Evolutionary conservation across 2,888 invertebrate genomes (phyloP), one percentile per base, ranked within the genome.

Genomic region (Rapana venosa): DNA sequence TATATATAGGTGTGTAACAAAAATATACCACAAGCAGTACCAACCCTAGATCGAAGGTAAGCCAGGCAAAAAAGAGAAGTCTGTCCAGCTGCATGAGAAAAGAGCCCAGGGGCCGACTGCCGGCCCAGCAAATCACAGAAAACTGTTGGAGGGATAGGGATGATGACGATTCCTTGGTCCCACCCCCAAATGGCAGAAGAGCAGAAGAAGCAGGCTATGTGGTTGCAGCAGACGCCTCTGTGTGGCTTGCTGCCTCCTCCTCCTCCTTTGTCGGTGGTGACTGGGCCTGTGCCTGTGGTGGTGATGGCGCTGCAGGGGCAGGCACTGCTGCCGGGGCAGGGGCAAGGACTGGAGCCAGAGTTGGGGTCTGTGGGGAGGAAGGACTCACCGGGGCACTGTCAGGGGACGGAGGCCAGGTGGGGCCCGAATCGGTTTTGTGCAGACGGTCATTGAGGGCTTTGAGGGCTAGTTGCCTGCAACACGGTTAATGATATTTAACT

Each of bases 391-490:
- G 90, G 0, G 93, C 93, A 47, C 94, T 94, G 70, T 95, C 96
- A 35, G 95, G 95, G 92, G 96, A 92, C 20, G 94, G 93, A 0
- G 96, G 96, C 96, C 96, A 96, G 83, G 90, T 93, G 1, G 94
- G 92, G 26, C 92, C 90, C 32, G 93, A 92, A 30, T 94, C 94
- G 1, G 93, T 92, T 92, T 96, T 96, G 90, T 93, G 95, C 84
- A 99, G 97, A 93, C 99, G 97, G 96, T 99, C 98, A 96, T 98
- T 99, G 92, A 99, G 96, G 4, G 99, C 98, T 96, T 99, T 99
- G 92, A 99, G 96, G 66, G 99, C 99, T 94, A 99, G 98, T 98
- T 98, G 98, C 95, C 99, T 98, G 96, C 11, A 97, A 97, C 90
- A 93, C 30, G 70, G n/a, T 2, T 5, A 5, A 47, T 47, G 47